Base-by-base conservation (phyloP, 2,113 vertebrate species). In the Peromyscus maniculatus region DNA sequence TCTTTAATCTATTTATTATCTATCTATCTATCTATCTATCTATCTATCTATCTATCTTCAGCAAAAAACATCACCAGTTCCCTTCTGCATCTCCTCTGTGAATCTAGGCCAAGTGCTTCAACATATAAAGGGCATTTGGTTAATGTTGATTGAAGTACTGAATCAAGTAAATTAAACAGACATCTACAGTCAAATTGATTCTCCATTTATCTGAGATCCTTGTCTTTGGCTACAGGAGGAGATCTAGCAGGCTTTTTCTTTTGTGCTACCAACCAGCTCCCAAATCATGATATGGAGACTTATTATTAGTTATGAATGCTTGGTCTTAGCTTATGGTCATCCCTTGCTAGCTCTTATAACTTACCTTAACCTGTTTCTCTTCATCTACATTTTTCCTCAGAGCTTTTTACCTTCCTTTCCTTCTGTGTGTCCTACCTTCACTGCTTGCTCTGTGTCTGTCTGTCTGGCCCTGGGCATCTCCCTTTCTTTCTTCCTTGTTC, bases 61-160 rank as follows among this genome's bases (percentile, higher is more conserved):
- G 69, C 2, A 89, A 93, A 91, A 22, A 22, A 26, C 0, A 13
- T 74, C 17, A 31, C 24, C 3, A 36, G 1, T 80, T 88, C 39
- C 49, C 33, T 87, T 94, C 43, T 93, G 39, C 39, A 89, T 36
- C 21, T 24, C 4, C n/a, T 94, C 17, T 13, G 12, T 57, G 31
- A 13, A 75, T n/a, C 57, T 17, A 49, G 92, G 62, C 39, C 28
- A 72, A 74, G 8, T 13, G 10, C 28, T 33, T 92, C 28, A 82
- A 43, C 1, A 31, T 72, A 79, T 72, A 59, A 89, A 93, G 16
- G 15, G 19, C 59, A 88, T 12, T 91, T 49, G 59, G 15, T 93
- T 79, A 75, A 21, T 64, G 17, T 8, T 94, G 39, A 33, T 16
- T 89, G 82, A 88, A 96, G 96, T n/a, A 91, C 86, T 79, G 15